Conservation (phyloP, 2,797 vertebrate genomes). For the Cryptoprocta ferox region DNA sequence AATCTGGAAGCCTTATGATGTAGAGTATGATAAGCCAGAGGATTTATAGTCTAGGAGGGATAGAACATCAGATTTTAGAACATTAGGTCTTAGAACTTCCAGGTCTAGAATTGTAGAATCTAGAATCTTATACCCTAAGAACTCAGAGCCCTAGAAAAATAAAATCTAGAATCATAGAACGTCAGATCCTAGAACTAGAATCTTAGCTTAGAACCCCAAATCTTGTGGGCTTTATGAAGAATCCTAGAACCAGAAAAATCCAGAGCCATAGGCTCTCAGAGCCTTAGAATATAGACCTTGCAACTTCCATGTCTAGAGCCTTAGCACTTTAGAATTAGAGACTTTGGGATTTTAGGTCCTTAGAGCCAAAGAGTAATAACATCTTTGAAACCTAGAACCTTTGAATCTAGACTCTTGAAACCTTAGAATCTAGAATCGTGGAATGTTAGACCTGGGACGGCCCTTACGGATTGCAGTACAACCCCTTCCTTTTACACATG, state of each 20-base stretch:
- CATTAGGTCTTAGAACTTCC: not conserved
- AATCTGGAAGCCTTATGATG: not conserved
- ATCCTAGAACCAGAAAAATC: slow-evolving; percentile 39
- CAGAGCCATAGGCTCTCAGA: slow-evolving; percentile 17
- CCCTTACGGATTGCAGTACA: not conserved
- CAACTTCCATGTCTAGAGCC: not conserved
- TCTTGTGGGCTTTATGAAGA: slow-evolving; percentile 20
- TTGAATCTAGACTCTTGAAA: slow-evolving; percentile 33
- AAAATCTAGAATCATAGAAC: slow-evolving; percentile 38
- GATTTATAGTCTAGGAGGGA: slow-evolving; percentile 15
- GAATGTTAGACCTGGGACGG: slow-evolving; percentile 6
- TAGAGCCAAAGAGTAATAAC: slow-evolving; percentile 37
- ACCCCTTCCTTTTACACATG: not conserved
- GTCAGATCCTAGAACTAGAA: slow-evolving; percentile 19
- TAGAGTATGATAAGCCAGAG: not conserved
- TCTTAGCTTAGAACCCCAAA: slow-evolving; percentile 44
- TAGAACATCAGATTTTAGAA: slow-evolving; percentile 45
- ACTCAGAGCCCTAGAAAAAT: slow-evolving; percentile 28
- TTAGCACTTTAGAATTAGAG: slow-evolving; percentile 27
- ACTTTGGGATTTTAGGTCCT: slow-evolving; percentile 55
- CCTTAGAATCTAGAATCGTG: slow-evolving; percentile 48
- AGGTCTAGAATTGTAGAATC: slow-evolving; percentile 41
- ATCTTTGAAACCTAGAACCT: slow-evolving; percentile 49
- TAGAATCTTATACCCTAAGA: not conserved
- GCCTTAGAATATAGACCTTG: not conserved